Evolutionary conservation across 64 coral and sea anemone genomes (phyloP).

Genomic region (Dendrophyllia cribrosa): DNA sequence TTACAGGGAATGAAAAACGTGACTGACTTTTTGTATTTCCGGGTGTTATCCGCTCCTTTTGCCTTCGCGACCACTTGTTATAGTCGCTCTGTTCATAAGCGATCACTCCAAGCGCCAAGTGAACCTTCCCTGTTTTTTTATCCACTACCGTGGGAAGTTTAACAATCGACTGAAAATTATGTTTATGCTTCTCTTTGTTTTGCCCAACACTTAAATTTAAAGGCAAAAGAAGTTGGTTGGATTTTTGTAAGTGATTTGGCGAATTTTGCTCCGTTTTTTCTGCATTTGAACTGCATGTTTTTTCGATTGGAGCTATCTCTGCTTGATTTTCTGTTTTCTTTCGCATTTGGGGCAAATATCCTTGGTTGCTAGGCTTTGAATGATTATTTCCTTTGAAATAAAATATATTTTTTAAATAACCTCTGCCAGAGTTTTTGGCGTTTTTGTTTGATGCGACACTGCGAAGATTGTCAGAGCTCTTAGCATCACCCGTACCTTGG

Average conservation of each 20-base stretch:
- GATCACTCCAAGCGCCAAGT: not conserved
- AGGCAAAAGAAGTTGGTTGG: not conserved
- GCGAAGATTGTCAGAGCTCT: not conserved
- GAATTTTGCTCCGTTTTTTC: not conserved
- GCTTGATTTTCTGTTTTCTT: not conserved
- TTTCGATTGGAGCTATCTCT: not conserved
- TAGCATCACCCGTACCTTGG: not conserved
- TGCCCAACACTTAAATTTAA: not conserved
- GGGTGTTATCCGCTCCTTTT: not conserved
- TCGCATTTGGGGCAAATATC: not conserved
- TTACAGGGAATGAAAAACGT: not conserved
- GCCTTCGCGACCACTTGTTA: slow-evolving; percentile 39
- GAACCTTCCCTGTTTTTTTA: slow-evolving; percentile 12
- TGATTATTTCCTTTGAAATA: slow-evolving; percentile 7
- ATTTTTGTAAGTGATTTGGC: not conserved
- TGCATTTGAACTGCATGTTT: not conserved
- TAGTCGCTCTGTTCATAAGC: slow-evolving; percentile 37
- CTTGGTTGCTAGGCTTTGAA: not conserved
- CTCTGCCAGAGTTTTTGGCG: not conserved
- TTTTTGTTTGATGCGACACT: not conserved
- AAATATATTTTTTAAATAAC: slow-evolving; percentile 26
- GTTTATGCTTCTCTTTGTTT: not conserved
- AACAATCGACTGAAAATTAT: slow-evolving; percentile 10
- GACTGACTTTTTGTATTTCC: not conserved
- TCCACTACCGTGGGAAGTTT: slow-evolving; percentile 23